Percentiles rank a stretch among this genome's conserved stretches.
Conservation (phyloP, 2,888 invertebrate species). For the Apeira syringaria region DNA sequence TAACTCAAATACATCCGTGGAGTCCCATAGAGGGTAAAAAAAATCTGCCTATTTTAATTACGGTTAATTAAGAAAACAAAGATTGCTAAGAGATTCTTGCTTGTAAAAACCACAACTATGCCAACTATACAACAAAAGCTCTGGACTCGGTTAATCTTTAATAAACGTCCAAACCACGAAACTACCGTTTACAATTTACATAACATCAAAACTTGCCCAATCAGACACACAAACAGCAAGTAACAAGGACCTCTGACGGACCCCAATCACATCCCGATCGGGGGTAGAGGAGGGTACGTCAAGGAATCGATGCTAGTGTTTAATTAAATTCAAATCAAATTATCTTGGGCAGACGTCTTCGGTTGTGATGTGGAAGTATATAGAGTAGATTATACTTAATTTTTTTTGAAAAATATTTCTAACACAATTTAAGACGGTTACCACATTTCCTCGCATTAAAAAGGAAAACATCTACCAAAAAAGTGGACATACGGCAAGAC, state of each 20-base stretch:
- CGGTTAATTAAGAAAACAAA: too few species aligned
- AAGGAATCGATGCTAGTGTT: constrained; percentile 61
- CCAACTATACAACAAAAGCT: too few species aligned
- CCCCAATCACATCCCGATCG: constrained; percentile 33
- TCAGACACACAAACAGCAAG: constrained; percentile 25
- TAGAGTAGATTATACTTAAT: constrained; percentile 40
- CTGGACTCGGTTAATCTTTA: background rate
- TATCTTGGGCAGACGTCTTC: constrained; percentile 62
- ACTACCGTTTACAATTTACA: constrained; percentile 26
- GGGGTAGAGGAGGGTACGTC: constrained; percentile 15
- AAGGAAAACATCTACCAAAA: too few species aligned
- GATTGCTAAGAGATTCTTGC: too few species aligned
- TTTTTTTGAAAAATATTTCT: too few species aligned
- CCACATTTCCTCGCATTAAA: too few species aligned
- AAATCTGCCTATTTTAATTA: too few species aligned
- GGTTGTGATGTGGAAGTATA: constrained; percentile 24
- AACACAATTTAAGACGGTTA: too few species aligned
- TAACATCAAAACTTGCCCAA: constrained; percentile 29
- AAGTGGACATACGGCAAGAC: too few species aligned
- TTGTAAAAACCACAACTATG: too few species aligned
- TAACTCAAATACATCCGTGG: too few species aligned
- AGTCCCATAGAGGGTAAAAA: too few species aligned
- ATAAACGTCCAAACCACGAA: constrained; percentile 2
- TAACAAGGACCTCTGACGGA: constrained; percentile 18
- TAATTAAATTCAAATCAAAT: constrained; percentile 80